Percentiles rank a stretch among this genome's conserved stretches.
phyloP scores from a whole-genome alignment of 1,140 invertebrate species.

The Pachypsylla venusta region DNA sequence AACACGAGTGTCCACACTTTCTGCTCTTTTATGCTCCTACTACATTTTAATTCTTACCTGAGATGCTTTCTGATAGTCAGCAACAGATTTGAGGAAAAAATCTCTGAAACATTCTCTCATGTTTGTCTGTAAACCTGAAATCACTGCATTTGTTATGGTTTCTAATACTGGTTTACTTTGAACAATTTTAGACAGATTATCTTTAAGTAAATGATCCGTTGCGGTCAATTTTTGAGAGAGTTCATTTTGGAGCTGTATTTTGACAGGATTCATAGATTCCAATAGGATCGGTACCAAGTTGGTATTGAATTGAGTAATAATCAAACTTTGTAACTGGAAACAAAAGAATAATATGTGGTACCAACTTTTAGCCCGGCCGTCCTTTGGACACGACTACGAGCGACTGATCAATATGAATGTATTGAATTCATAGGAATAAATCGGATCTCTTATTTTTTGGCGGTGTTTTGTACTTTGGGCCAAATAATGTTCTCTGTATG shows the following conservation, averaged over 20 bases:
- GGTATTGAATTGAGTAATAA: neutral
- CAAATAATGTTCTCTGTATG: no score
- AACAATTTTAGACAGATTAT: slow-evolving; percentile 44
- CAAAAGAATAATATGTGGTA: neutral
- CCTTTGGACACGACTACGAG: neutral
- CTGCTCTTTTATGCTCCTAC: no score
- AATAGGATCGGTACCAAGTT: neutral
- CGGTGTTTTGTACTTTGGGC: no score
- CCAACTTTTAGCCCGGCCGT: neutral
- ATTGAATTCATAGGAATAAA: no score
- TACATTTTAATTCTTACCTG: no score
- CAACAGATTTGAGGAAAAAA: slow-evolving; percentile 57
- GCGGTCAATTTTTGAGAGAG: slow-evolving; percentile 52
- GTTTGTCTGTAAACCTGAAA: slow-evolving; percentile 43
- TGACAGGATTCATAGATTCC: slow-evolving; percentile 34
- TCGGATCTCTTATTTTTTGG: no score
- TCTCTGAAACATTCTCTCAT: slow-evolving; percentile 57
- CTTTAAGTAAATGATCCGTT: slow-evolving; percentile 56
- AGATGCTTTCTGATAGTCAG: slow-evolving; percentile 68
- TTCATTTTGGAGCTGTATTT: slow-evolving; percentile 50
- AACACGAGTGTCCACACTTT: no score
- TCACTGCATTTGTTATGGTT: slow-evolving; percentile 46
- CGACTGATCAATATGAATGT: no score
- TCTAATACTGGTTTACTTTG: slow-evolving; percentile 49
- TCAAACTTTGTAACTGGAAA: neutral